These are phyloP conservation scores for Rhagoletis zephyria DNA, from an alignment of 1,140 invertebrate species.

Conservation along the genomic window DNA sequence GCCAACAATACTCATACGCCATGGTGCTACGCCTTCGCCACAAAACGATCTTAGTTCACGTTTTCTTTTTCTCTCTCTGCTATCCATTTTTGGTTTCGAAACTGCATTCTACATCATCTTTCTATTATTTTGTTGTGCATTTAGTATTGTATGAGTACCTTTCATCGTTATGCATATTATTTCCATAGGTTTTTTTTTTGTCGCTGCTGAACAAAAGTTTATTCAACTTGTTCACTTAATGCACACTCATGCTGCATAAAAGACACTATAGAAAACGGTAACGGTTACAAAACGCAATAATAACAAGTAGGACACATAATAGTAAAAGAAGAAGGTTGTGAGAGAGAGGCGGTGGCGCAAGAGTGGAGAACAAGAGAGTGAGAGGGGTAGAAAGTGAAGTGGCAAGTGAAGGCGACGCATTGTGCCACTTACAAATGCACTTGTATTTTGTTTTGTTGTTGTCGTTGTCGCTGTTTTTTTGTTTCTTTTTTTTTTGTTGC, in stretches of 20 bases:
- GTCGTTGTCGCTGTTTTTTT: too few relatives aligned
- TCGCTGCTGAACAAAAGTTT: slow-evolving; percentile 44
- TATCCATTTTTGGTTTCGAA: neutral
- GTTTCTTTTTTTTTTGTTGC: too few relatives aligned
- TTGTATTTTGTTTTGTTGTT: neutral
- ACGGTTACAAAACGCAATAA: slow-evolving; percentile 24
- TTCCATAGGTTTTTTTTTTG: slow-evolving; percentile 37
- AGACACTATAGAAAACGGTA: neutral
- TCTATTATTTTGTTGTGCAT: slow-evolving; percentile 8
- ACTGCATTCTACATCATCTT: neutral
- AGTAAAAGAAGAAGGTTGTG: too few relatives aligned
- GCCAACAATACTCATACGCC: slow-evolving; percentile 41
- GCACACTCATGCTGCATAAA: slow-evolving; percentile 2
- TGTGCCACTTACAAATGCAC: slow-evolving; percentile 18
- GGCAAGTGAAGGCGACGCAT: slow-evolving; percentile 8
- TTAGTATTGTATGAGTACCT: neutral
- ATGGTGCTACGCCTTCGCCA: neutral
- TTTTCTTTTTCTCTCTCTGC: too few relatives aligned
- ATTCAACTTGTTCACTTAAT: slow-evolving; percentile 48
- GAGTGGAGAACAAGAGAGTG: too few relatives aligned
- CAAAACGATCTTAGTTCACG: neutral
- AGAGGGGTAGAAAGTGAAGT: too few relatives aligned
- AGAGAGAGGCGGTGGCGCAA: neutral
- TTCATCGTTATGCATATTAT: slow-evolving; percentile 44
- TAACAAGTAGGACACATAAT: slow-evolving; percentile 20